phyloP scores from a whole-genome alignment of 2,797 vertebrate genomes.

The Thalassophryne amazonica region DNA sequence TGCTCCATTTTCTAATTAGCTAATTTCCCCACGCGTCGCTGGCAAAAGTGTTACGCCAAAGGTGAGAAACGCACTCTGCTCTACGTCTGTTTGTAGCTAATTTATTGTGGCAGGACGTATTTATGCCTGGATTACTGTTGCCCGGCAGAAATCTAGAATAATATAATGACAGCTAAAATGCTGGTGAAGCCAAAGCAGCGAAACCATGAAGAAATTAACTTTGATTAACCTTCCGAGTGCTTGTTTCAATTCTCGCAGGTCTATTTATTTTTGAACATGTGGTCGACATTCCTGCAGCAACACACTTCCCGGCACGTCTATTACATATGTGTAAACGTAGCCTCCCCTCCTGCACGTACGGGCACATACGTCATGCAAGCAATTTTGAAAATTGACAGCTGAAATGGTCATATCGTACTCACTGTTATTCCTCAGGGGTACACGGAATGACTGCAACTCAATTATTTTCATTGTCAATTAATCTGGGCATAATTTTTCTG shows the following conservation, averaged over 20 bases:
- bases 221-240: constrained; percentile 80
- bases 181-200: constrained; percentile 60
- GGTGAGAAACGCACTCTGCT: constrained; percentile 61
- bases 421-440: constrained; percentile 43
- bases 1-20: constrained; percentile 46
- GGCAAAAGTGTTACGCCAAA: constrained; percentile 34
- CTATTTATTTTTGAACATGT: constrained; percentile 84
- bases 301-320: constrained; percentile 82
- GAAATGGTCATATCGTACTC: constrained; percentile 49
- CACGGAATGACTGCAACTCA: too few relatives aligned
- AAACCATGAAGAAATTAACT: constrained; percentile 76
- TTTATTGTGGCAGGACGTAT: constrained; percentile 68
- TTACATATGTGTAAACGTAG: constrained; percentile 76
- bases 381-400: constrained; percentile 66
- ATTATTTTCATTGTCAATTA: too few relatives aligned
- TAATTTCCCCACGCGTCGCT: constrained; percentile 42
- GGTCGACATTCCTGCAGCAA: constrained; percentile 78
- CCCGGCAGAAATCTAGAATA: constrained; percentile 68
- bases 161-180: constrained; percentile 73
- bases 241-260: constrained; percentile 79
- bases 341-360: constrained; percentile 47
- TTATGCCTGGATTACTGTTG: constrained; percentile 69
- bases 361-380: constrained; percentile 60
- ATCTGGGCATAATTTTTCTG: too few relatives aligned
- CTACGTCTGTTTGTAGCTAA: constrained; percentile 59